A percentile compares a stretch with the other conserved stretches of the same genome.
Evolutionary conservation across 2,888 invertebrate genomes (phyloP).

Genomic region (Plagodis pulveraria): DNA sequence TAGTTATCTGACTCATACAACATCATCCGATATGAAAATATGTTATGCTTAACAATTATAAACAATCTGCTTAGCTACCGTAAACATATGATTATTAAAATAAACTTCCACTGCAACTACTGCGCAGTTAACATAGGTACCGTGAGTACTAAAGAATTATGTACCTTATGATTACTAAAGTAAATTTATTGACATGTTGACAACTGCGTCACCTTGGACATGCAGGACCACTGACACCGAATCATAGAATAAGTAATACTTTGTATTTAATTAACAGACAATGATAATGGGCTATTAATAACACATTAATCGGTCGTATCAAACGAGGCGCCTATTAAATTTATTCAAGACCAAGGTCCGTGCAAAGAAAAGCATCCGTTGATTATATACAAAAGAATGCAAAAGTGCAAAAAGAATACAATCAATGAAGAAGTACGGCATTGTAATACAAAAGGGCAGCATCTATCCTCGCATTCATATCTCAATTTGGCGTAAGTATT

Average conservation of each 20-base stretch:
- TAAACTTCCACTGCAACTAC: constrained; percentile 13
- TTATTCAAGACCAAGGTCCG: not conserved
- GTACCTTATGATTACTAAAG: too few relatives aligned
- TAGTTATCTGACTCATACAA: constrained; percentile 3
- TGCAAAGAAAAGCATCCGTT: not conserved
- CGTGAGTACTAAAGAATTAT: not conserved
- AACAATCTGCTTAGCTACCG: constrained; percentile 13
- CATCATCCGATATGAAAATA: constrained; percentile 4
- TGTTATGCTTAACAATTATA: constrained; percentile 14
- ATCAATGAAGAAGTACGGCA: too few relatives aligned
- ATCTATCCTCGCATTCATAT: too few relatives aligned
- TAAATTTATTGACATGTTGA: constrained; percentile 19
- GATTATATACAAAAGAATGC: not conserved
- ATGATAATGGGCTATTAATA: constrained; percentile 10
- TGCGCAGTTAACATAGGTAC: constrained; percentile 16
- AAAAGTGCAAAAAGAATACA: too few relatives aligned
- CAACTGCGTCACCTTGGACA: constrained; percentile 43
- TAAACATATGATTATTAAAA: constrained; percentile 17
- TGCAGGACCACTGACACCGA: constrained; percentile 46
- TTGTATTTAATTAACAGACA: constrained; percentile 38
- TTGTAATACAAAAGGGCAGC: too few relatives aligned
- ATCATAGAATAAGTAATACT: constrained; percentile 5
- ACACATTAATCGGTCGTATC: not conserved
- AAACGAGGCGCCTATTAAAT: not conserved
- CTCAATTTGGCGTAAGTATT: too few relatives aligned